phyloP scores from a whole-genome alignment of 92 coral and sea anemone genomes.

The Phenganax stokvisi region DNA sequence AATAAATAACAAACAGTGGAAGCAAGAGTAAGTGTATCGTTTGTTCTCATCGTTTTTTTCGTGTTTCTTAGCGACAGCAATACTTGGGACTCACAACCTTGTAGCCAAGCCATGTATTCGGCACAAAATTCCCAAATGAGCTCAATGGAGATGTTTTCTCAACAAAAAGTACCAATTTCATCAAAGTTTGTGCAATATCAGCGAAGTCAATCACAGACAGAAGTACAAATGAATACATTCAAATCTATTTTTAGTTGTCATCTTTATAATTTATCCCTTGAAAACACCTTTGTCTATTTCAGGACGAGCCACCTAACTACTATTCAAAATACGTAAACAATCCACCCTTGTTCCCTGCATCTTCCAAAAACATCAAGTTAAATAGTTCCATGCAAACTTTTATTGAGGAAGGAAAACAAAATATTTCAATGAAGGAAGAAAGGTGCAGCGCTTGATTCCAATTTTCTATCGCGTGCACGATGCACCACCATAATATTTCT shows the following conservation, averaged over 20 bases:
- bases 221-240: constrained; percentile 42
- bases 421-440: constrained; percentile 74
- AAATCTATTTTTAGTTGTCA: not conserved
- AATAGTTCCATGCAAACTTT: constrained; percentile 51
- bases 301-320: constrained; percentile 81
- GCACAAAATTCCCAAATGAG: constrained; percentile 85
- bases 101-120: constrained; percentile 62
- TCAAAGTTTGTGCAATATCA: constrained; percentile 62
- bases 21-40: too few species aligned
- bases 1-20: not conserved
- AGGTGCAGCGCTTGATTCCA: constrained; percentile 42
- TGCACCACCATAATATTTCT: not conserved
- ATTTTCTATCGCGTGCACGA: not conserved
- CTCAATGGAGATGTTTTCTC: constrained; percentile 73
- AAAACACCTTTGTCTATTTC: not conserved
- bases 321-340: constrained; percentile 80
- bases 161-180: constrained; percentile 57
- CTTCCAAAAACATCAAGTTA: constrained; percentile 45
- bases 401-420: constrained; percentile 68
- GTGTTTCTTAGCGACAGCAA: constrained; percentile 45
- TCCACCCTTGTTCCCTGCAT: constrained; percentile 62
- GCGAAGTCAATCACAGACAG: constrained; percentile 64
- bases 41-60: too few species aligned
- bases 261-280: not conserved
- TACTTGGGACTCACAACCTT: constrained; percentile 76